These are phyloP conservation scores for Neosilurus hyrtlii DNA, from an alignment of 2,797 vertebrate genomes.

Conservation along the genomic window DNA sequence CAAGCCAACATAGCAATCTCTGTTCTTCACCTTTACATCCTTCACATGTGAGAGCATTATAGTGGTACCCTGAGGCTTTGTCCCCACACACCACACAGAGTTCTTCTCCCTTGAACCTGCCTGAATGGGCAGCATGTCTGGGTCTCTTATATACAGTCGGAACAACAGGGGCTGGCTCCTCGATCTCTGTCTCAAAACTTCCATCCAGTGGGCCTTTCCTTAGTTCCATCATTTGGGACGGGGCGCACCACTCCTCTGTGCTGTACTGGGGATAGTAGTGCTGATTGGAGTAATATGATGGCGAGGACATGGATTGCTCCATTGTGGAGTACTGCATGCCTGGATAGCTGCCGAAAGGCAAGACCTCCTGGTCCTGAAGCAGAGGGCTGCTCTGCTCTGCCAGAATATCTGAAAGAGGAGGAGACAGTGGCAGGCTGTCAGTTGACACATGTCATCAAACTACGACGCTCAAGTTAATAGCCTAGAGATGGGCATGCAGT, in stretches of 20 bases:
- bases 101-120: conserved; percentile 89
- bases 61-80: conserved; percentile 97
- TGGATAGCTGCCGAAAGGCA: conserved; percentile 82
- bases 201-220: conserved; percentile 82
- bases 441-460: conserved; percentile 39
- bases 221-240: conserved; percentile 83
- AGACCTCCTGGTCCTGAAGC: conserved; percentile 82
- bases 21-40: conserved; percentile 89
- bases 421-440: conserved; percentile 41
- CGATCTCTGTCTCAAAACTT: conserved; percentile 77
- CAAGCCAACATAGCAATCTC: not conserved
- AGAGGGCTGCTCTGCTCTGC: conserved; percentile 84
- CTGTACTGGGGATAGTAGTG: conserved; percentile 85
- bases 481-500: conserved; percentile 6
- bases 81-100: conserved; percentile 96
- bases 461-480: conserved; percentile 43
- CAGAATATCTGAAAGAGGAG: conserved; percentile 78
- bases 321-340: conserved; percentile 80
- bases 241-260: conserved; percentile 88
- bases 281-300: conserved; percentile 85
- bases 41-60: conserved; percentile 97
- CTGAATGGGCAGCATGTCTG: conserved; percentile 73
- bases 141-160: conserved; percentile 80
- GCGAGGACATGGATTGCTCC: conserved; percentile 80
- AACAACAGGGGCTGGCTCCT: conserved; percentile 68